Percentiles rank a stretch among this genome's conserved stretches.
Evolutionary conservation across 2,113 vertebrate genomes (phyloP).

Genomic region (Phylloscopus trochiloides): DNA sequence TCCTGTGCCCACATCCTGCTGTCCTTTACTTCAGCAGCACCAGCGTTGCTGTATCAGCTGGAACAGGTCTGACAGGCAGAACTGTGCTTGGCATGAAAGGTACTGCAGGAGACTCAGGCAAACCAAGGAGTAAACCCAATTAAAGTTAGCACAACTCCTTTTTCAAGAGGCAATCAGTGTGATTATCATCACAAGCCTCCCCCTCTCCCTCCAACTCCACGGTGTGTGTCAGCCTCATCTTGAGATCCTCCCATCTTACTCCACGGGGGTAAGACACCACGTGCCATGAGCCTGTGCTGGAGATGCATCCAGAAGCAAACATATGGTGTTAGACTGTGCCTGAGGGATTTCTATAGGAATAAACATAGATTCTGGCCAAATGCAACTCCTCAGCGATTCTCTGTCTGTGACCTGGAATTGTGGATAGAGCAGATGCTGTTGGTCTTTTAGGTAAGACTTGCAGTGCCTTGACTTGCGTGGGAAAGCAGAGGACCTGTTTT

Average conservation of each 20-base stretch:
- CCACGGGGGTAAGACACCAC: not conserved
- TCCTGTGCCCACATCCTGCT: not conserved
- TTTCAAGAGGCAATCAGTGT: not conserved
- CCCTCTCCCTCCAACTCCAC: not conserved
- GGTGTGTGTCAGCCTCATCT: not conserved
- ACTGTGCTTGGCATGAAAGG: not conserved
- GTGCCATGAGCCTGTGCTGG: not conserved
- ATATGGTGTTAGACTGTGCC: constrained; percentile 25
- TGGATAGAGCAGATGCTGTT: not conserved
- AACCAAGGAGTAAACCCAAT: not conserved
- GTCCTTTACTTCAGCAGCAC: not conserved
- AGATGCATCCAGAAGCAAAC: constrained; percentile 7
- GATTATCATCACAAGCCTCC: not conserved
- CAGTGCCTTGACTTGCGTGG: not conserved
- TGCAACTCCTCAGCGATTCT: constrained; percentile 6
- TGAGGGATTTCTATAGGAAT: not conserved
- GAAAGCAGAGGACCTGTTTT: not conserved
- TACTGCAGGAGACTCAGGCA: not conserved
- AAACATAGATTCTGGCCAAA: constrained; percentile 20
- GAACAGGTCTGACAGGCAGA: not conserved
- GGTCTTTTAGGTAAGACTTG: not conserved
- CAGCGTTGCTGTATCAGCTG: not conserved
- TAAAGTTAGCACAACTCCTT: not conserved
- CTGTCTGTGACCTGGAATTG: constrained; percentile 24
- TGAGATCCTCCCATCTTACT: not conserved